Evolutionary conservation across 2,888 invertebrate species (phyloP).

Genomic region (Lasius platythorax): DNA sequence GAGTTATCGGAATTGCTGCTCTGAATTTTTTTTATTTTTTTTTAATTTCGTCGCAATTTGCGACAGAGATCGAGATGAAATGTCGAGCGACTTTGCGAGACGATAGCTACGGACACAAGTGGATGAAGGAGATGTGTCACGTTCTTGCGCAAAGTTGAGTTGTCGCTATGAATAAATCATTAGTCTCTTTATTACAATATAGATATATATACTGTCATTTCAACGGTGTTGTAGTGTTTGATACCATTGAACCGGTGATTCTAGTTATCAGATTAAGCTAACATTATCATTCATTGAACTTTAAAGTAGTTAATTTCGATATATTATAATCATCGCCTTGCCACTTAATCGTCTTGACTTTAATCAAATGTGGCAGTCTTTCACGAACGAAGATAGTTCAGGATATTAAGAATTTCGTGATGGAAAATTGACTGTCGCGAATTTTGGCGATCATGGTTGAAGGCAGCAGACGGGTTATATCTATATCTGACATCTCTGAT

Average conservation of each 20-base stretch:
- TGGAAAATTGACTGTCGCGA: not conserved
- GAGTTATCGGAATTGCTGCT: slow-evolving; percentile 8
- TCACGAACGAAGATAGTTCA: not conserved
- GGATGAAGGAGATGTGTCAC: not conserved
- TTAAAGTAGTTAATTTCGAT: not conserved
- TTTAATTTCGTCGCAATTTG: slow-evolving; percentile 10
- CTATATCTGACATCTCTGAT: not conserved
- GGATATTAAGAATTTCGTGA: not conserved
- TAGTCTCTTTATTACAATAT: slow-evolving; percentile 26
- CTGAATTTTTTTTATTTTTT: not conserved
- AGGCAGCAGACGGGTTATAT: not conserved
- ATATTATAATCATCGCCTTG: not conserved
- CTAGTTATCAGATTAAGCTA: not conserved
- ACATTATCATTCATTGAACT: not conserved
- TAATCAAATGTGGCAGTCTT: not conserved
- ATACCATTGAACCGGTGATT: not conserved
- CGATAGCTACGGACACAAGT: not conserved
- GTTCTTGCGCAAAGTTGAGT: slow-evolving; percentile 12
- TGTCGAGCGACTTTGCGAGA: not conserved
- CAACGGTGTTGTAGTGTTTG: not conserved
- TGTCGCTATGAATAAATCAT: slow-evolving; percentile 23
- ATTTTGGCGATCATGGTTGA: not conserved
- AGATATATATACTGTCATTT: not conserved
- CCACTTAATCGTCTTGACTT: not conserved
- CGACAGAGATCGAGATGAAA: slow-evolving; percentile 23